phyloP scores from a whole-genome alignment of 2,113 vertebrate species.

The Collichthys lucidus region DNA sequence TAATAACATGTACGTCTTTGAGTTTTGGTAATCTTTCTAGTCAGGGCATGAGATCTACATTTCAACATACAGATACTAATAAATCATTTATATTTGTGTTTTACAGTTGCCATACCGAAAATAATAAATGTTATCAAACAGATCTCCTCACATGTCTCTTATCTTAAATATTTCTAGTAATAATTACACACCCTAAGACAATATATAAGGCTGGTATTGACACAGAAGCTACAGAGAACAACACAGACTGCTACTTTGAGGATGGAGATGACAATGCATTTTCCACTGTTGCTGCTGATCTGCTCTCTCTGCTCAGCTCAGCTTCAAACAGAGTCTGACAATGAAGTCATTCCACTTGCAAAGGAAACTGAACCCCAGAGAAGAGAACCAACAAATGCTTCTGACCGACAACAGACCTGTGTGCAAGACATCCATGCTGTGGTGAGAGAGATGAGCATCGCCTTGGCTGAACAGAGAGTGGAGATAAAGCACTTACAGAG shows the following conservation, averaged over 20 bases:
- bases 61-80: background rate
- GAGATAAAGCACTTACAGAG: conserved; percentile 50
- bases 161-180: background rate
- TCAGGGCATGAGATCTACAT: background rate
- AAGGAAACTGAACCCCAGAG: background rate
- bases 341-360: conserved; percentile 13
- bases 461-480: conserved; percentile 50
- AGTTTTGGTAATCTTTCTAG: background rate
- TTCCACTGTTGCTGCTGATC: conserved; percentile 41
- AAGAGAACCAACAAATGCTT: background rate
- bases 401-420: background rate
- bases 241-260: background rate
- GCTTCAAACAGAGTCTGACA: conserved; percentile 17
- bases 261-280: conserved; percentile 7
- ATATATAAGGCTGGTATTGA: conserved; percentile 26
- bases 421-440: conserved; percentile 49
- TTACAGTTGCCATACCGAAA: background rate
- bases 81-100: background rate
- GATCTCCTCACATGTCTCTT: background rate
- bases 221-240: background rate
- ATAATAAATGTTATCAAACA: conserved; percentile 2
- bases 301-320: conserved; percentile 25
- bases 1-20: too few relatives aligned
- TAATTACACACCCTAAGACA: conserved; percentile 28
- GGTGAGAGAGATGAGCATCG: conserved; percentile 60